These are phyloP conservation scores for Spilarctia lutea DNA, from an alignment of 2,888 invertebrate genomes.

Conservation along the genomic window DNA sequence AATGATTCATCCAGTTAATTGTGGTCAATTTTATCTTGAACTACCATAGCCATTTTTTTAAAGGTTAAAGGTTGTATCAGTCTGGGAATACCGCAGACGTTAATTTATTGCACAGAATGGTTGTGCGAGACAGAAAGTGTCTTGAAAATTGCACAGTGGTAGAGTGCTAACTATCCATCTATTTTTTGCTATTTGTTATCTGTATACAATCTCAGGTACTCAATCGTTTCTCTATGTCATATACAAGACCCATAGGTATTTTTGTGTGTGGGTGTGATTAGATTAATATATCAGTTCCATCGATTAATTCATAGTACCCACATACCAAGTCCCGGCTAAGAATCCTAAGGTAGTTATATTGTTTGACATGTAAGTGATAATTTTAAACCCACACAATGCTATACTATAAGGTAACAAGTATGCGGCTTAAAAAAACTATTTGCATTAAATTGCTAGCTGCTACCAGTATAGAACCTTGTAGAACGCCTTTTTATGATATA, in stretches of 20 bases:
- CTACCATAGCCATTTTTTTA: no score
- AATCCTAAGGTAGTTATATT: conserved; percentile 29
- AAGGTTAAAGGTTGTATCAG: no score
- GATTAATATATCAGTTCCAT: conserved; percentile 11
- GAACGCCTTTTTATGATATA: neutral
- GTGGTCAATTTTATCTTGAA: no score
- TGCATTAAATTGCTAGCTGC: conserved; percentile 10
- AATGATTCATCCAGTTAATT: no score
- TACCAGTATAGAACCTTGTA: neutral
- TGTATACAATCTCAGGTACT: neutral
- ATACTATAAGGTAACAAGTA: conserved; percentile 35
- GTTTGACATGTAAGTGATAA: conserved; percentile 41
- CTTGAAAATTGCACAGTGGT: no score
- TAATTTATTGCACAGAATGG: no score
- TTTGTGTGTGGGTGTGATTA: neutral
- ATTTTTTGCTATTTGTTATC: neutral
- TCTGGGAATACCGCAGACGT: no score
- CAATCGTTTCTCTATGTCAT: neutral
- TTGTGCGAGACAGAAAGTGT: no score
- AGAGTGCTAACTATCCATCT: no score
- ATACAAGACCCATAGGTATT: neutral
- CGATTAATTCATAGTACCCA: conserved; percentile 15
- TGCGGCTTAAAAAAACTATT: conserved; percentile 21
- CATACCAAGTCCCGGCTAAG: conserved; percentile 18
- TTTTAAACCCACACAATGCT: conserved; percentile 44